Conservation (phyloP, 1,140 invertebrate genomes). For the Drosophila rufa region DNA sequence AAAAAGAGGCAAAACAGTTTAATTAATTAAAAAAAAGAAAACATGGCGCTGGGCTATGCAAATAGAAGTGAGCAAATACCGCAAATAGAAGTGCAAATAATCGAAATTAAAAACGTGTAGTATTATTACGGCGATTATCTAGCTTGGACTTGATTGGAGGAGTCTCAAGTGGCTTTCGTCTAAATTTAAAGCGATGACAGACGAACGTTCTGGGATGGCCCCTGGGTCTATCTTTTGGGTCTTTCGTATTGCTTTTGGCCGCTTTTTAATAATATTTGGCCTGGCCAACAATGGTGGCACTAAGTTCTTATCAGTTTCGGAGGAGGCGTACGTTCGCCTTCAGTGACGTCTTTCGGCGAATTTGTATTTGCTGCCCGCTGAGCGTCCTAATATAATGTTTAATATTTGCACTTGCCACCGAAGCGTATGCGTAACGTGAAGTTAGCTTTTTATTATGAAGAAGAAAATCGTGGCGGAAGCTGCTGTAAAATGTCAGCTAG, state of each 20-base stretch:
- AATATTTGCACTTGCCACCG: conserved; percentile 58
- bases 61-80: conserved; percentile 55
- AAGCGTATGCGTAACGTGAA: conserved; percentile 61
- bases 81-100: conserved; percentile 66
- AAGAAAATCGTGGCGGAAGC: conserved; percentile 39
- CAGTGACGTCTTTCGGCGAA: conserved; percentile 61
- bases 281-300: conserved; percentile 40
- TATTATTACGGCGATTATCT: conserved; percentile 57
- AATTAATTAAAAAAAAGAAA: conserved; percentile 61
- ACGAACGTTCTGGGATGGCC: conserved; percentile 40
- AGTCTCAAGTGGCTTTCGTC: conserved; percentile 42
- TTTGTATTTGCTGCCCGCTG: conserved; percentile 46
- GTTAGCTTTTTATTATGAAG: conserved; percentile 21
- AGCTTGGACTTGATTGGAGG: background rate
- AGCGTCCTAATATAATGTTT: conserved; percentile 31
- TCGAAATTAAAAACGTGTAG: conserved; percentile 54
- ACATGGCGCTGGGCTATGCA: conserved; percentile 33
- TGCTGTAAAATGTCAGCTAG: conserved; percentile 57
- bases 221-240: conserved; percentile 24
- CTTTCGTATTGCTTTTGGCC: conserved; percentile 16
- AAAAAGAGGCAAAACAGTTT: conserved; percentile 52
- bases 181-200: conserved; percentile 69
- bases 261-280: conserved; percentile 18
- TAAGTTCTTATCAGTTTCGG: conserved; percentile 53
- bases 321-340: conserved; percentile 50